Conservation (phyloP, 1,140 invertebrate species). For the fruit fly (Drosophila melanogaster) region DNA sequence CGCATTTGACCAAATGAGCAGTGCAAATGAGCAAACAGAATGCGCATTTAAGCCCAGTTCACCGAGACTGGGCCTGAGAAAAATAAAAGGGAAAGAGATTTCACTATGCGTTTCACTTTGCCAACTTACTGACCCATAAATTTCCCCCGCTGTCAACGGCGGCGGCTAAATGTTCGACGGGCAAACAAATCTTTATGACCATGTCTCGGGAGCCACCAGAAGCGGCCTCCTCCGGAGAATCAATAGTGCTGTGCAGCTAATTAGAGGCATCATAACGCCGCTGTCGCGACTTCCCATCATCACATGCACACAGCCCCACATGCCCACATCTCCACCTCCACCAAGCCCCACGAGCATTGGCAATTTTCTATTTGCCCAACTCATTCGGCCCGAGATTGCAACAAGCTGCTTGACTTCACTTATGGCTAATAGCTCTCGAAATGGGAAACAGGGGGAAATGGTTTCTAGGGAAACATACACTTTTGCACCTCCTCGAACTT, state of each 20-base stretch:
- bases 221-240: constrained; percentile 31
- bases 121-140: constrained; percentile 74
- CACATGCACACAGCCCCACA: background rate
- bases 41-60: constrained; percentile 41
- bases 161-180: constrained; percentile 52
- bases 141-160: constrained; percentile 57
- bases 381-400: constrained; percentile 73
- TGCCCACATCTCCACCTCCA: background rate
- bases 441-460: background rate
- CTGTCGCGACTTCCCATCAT: constrained; percentile 9
- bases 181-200: constrained; percentile 77
- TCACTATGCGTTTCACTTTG: constrained; percentile 51
- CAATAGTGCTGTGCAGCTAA: constrained; percentile 52
- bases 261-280: constrained; percentile 75
- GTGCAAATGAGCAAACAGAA: constrained; percentile 71
- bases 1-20: constrained; percentile 66
- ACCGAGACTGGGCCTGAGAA: background rate
- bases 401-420: constrained; percentile 68
- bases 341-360: constrained; percentile 51
- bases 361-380: constrained; percentile 79
- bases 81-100: constrained; percentile 33
- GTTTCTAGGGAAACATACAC: constrained; percentile 25
- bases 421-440: constrained; percentile 62
- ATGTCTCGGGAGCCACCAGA: constrained; percentile 51
- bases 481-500: constrained; percentile 54